phyloP scores from a whole-genome alignment of 2,888 invertebrate genomes.

The Chirona hameri region DNA sequence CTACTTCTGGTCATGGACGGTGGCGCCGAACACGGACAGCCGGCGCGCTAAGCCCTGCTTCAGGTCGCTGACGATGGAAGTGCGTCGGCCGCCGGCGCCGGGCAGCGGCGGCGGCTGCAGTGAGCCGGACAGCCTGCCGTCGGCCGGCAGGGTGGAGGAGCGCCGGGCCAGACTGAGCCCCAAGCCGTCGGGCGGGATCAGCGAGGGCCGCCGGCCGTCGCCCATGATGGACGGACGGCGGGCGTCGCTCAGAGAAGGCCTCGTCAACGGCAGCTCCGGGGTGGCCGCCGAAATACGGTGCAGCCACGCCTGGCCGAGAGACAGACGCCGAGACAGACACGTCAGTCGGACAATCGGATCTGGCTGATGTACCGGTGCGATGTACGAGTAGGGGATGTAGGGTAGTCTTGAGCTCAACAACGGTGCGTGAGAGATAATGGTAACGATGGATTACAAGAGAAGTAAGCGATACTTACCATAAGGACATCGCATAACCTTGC shows the following conservation, averaged over 20 bases:
- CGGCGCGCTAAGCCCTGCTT: not conserved
- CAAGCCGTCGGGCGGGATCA: not conserved
- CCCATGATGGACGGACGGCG: not conserved
- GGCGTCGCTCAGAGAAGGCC: not conserved
- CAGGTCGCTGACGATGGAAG: not conserved
- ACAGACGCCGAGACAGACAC: too few relatives aligned
- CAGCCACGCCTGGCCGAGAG: constrained; percentile 5
- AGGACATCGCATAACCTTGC: too few relatives aligned
- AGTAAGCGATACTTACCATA: too few relatives aligned
- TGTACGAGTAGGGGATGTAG: too few relatives aligned
- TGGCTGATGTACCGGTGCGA: too few relatives aligned
- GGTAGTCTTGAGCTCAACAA: too few relatives aligned
- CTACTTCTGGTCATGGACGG: not conserved
- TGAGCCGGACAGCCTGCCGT: not conserved
- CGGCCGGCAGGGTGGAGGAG: not conserved
- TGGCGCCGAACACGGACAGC: constrained; percentile 6
- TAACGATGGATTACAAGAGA: too few relatives aligned
- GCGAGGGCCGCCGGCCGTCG: not conserved
- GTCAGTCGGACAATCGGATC: too few relatives aligned
- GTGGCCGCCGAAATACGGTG: not conserved
- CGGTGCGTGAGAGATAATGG: too few relatives aligned
- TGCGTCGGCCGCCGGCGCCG: not conserved
- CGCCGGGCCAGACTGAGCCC: not conserved
- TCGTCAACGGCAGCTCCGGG: not conserved
- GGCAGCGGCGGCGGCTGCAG: not conserved